Evolutionary conservation across 2,888 invertebrate genomes (phyloP).

Genomic region (Parascotia fuliginaria): DNA sequence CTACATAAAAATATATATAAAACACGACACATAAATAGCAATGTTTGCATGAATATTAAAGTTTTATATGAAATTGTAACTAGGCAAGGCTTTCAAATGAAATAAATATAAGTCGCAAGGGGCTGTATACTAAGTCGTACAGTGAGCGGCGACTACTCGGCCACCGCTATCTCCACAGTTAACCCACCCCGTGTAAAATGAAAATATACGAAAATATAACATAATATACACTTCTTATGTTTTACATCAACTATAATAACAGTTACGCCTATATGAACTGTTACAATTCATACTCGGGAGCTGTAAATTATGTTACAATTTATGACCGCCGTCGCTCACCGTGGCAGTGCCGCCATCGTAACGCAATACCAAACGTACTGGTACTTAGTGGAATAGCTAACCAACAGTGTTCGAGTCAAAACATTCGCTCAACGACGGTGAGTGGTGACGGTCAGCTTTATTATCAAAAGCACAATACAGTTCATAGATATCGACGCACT

Average conservation of each 20-base stretch:
- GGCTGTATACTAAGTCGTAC: constrained; percentile 46
- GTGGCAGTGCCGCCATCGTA: constrained; percentile 18
- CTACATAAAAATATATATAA: constrained; percentile 80
- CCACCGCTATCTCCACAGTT: constrained; percentile 18
- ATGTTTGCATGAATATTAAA: constrained; percentile 69
- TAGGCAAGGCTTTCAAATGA: constrained; percentile 73
- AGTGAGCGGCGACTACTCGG: constrained; percentile 6
- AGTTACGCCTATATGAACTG: constrained; percentile 81
- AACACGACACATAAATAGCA: constrained; percentile 80
- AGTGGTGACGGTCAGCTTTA: constrained; percentile 28
- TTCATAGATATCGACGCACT: constrained; percentile 57
- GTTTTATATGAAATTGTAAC: constrained; percentile 68
- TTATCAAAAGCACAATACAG: constrained; percentile 58
- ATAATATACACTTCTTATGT: constrained; percentile 82
- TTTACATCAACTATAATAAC: constrained; percentile 83
- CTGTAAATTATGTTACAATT: constrained; percentile 76
- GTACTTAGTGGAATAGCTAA: constrained; percentile 24
- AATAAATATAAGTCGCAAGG: constrained; percentile 64
- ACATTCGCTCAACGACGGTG: constrained; percentile 24
- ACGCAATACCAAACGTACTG: constrained; percentile 22
- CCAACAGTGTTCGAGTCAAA: constrained; percentile 16
- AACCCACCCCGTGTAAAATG: constrained; percentile 57
- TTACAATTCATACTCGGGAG: constrained; percentile 68
- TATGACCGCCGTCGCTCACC: constrained; percentile 30
- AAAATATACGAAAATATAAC: constrained; percentile 79